Evolutionary conservation across 1,140 invertebrate genomes (phyloP), one percentile per base, ranked within the genome.

Genomic region (Cotesia chilonis): DNA sequence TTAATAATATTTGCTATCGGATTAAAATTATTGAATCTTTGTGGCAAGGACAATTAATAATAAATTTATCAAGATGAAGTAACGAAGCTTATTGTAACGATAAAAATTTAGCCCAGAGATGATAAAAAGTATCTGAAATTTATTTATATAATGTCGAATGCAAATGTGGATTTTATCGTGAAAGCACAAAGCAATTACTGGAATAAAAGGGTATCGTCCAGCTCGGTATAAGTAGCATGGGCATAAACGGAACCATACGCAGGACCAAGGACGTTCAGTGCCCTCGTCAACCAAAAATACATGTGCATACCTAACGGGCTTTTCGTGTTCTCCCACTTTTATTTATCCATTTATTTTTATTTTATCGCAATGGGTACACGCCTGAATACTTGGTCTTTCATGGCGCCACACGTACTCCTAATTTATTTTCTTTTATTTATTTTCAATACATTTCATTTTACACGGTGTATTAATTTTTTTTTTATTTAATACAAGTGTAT

Each of bases 261-360:
- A 67, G 70, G 51, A 77, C 70, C 76, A 82, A 82, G 80, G 79
- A 81, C 79, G 77, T 80, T 82, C 78, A 77, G 68, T 79, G 76
- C 71, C 63, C 78, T 72, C 70, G 51, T 57, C 35, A 37, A 37
- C 63, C 67, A 67, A 75, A 71, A 66, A 80, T 79, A 76, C 70
- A 47, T 54, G 47, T 54, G 65, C 72, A 28, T 70, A 66, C 55
- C 65, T 68, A 68, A 68, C 57, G 55, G 71, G 61, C 59, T 55
- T 14, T 37, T 10, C 35, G n/a, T 60, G 54, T 69, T 59, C 17
- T n/a, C 12, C 17, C 37, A 57, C 28, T n/a, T 12, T 55, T 60
- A 17, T 60, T 41, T 47, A 14, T 10, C 35, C 52, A 47, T 47
- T 47, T 47, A 47, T 38, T 57, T 36, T 68, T 57, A 38, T 55